Evolutionary conservation across 2,113 vertebrate species (phyloP).

Genomic region (Pterophyllum scalare): DNA sequence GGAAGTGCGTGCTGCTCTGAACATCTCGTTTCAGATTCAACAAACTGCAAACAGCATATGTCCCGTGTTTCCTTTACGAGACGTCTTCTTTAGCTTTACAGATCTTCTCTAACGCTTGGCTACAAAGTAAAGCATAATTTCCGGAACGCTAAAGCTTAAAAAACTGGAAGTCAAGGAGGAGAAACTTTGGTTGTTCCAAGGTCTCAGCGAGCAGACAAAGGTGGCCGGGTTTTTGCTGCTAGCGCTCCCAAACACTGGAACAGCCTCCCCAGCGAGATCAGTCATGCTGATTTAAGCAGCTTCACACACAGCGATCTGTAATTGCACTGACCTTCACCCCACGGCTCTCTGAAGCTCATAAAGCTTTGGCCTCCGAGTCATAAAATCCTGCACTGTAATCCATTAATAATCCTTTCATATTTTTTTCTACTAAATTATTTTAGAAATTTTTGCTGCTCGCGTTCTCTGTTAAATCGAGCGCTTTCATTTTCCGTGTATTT

Average conservation of each 20-base stretch:
- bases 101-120: neutral
- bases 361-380: neutral
- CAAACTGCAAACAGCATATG: neutral
- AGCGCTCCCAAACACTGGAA: neutral
- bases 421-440: neutral
- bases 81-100: neutral
- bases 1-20: neutral
- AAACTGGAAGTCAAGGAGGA: neutral
- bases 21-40: neutral
- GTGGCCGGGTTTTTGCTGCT: neutral
- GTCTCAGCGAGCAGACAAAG: neutral
- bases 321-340: neutral
- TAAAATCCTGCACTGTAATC: neutral
- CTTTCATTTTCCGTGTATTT: neutral
- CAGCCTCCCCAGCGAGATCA: neutral
- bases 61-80: neutral
- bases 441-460: neutral
- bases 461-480: neutral
- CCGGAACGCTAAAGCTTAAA: neutral
- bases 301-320: neutral
- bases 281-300: neutral
- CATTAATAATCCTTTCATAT: neutral
- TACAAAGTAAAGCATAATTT: neutral
- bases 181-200: neutral
- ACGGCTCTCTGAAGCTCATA: neutral